Conservation (phyloP, 2,113 vertebrate genomes). For the Myiozetetes cayanensis region DNA sequence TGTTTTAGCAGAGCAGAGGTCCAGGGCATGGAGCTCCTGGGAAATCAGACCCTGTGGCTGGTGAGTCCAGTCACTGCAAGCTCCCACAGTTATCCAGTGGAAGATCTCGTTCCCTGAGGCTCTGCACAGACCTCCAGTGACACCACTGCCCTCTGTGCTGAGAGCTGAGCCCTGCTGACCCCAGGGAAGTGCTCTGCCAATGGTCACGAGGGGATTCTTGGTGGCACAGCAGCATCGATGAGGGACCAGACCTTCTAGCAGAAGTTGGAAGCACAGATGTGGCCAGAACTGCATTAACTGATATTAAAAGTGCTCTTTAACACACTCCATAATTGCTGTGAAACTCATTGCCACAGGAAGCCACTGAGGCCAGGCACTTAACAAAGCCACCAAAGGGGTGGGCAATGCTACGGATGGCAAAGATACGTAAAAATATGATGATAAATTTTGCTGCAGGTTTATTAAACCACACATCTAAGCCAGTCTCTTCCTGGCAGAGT, state of each 20-base stretch:
- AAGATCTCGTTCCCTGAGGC: not conserved
- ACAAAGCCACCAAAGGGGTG: not conserved
- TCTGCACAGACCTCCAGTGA: not conserved
- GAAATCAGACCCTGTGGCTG: not conserved
- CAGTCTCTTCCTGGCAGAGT: not conserved
- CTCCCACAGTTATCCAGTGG: not conserved
- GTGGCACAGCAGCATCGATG: not conserved
- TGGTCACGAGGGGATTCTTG: not conserved
- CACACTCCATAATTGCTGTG: not conserved
- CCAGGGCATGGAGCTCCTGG: not conserved
- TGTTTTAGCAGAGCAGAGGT: not conserved
- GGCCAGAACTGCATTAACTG: not conserved
- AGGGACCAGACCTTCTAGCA: not conserved
- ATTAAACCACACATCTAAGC: not conserved
- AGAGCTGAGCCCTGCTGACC: not conserved
- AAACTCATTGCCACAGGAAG: not conserved
- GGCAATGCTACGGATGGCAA: not conserved
- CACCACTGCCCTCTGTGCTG: not conserved
- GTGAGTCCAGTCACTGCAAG: not conserved
- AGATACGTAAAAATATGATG: not conserved
- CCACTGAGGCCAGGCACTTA: not conserved
- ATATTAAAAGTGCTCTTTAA: not conserved
- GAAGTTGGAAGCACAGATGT: not conserved
- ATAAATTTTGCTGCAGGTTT: not conserved
- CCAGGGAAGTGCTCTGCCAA: rapidly evolving